These are phyloP conservation scores for Telenomus remus DNA, from an alignment of 1,140 invertebrate species.

Conservation along the genomic window DNA sequence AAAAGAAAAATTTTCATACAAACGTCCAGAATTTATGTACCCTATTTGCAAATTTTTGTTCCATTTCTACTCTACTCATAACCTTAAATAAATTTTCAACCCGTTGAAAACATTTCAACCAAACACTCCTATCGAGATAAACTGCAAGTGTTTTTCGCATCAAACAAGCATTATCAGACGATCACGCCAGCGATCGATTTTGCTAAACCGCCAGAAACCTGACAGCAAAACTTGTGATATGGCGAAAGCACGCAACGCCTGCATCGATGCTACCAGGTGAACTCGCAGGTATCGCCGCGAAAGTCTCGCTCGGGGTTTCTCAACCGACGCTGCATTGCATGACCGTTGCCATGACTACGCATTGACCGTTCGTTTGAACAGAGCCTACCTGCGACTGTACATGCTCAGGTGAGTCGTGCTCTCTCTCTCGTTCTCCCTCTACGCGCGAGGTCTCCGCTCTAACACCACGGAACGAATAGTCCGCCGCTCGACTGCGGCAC, in stretches of 20 bases:
- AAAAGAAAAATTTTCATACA: too few relatives aligned
- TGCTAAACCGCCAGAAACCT: too few relatives aligned
- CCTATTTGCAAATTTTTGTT: too few relatives aligned
- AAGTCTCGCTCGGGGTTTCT: background rate
- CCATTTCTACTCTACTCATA: too few relatives aligned
- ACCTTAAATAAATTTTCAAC: too few relatives aligned
- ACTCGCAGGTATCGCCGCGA: constrained; percentile 19
- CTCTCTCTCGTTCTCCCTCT: constrained; percentile 27
- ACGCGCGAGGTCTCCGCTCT: constrained; percentile 14
- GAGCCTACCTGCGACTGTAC: constrained; percentile 30
- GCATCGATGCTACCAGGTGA: constrained; percentile 4
- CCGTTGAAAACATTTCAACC: too few relatives aligned
- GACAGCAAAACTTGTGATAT: too few relatives aligned
- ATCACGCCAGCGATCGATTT: too few relatives aligned
- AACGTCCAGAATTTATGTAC: too few relatives aligned
- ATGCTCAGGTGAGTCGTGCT: constrained; percentile 42
- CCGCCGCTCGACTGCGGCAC: constrained; percentile 58
- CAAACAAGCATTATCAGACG: too few relatives aligned
- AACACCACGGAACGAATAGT: constrained; percentile 41
- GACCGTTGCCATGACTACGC: constrained; percentile 52
- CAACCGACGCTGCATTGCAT: constrained; percentile 21
- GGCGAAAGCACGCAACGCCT: constrained; percentile 6
- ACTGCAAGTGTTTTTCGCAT: too few relatives aligned
- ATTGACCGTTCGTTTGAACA: constrained; percentile 42
- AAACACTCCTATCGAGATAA: too few relatives aligned